phyloP scores from a whole-genome alignment of 2,797 vertebrate species.

The Pogoniulus pusillus region DNA sequence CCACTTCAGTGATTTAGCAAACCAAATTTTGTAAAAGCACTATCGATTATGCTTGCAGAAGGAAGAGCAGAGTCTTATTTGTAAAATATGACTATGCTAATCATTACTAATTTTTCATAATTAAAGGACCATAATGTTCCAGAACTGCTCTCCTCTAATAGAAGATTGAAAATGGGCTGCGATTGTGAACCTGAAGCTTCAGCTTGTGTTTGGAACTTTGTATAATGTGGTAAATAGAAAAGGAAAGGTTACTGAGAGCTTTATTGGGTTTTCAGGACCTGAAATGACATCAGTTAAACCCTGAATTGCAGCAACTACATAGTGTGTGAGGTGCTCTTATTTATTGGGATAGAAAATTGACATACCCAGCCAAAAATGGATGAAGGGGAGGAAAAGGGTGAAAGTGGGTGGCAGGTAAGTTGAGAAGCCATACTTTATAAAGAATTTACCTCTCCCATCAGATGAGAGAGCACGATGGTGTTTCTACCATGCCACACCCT shows the following conservation, averaged over 20 bases:
- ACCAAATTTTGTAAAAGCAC: not conserved
- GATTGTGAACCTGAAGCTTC: not conserved
- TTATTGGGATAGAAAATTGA: not conserved
- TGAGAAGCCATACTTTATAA: not conserved
- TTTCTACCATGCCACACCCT: not conserved
- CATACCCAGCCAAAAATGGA: not conserved
- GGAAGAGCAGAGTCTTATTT: not conserved
- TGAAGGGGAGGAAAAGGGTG: not conserved
- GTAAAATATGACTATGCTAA: not conserved
- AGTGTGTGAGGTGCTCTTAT: not conserved
- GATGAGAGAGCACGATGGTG: not conserved
- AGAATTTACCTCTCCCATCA: not conserved
- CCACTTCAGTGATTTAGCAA: not conserved
- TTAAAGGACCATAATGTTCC: not conserved
- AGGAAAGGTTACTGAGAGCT: not conserved
- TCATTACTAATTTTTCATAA: slow-evolving; percentile 2
- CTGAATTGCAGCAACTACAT: not conserved
- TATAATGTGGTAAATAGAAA: not conserved
- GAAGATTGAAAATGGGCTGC: not conserved
- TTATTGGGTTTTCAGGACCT: not conserved
- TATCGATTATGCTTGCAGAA: not conserved
- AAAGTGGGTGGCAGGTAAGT: not conserved
- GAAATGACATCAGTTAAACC: not conserved
- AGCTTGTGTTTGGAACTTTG: not conserved
- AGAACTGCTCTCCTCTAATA: not conserved